phyloP scores from a whole-genome alignment of 2,888 invertebrate genomes.

The Coleophora deauratella region DNA sequence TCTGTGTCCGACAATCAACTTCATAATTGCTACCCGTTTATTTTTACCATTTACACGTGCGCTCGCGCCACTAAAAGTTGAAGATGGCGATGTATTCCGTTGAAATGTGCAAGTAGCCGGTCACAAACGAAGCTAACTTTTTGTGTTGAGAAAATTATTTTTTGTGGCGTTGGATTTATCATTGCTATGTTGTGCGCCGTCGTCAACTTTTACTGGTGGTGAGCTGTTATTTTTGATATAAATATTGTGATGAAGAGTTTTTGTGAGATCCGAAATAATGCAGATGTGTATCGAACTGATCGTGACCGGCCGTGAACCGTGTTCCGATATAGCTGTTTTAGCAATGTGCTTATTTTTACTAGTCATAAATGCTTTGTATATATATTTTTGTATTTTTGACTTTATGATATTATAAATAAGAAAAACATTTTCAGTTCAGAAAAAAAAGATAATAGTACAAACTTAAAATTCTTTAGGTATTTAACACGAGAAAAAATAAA shows the following conservation, averaged over 20 bases:
- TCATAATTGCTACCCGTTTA: slow-evolving; percentile 22
- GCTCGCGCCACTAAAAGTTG: slow-evolving; percentile 31
- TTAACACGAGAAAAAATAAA: slow-evolving; percentile 40
- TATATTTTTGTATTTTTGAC: slow-evolving; percentile 56
- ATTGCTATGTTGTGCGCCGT: slow-evolving; percentile 25
- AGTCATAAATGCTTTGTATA: slow-evolving; percentile 68
- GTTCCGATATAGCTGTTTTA: slow-evolving; percentile 37
- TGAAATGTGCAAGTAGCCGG: slow-evolving; percentile 17
- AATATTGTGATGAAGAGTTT: slow-evolving; percentile 38
- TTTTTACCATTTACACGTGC: slow-evolving; percentile 33
- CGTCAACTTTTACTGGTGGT: slow-evolving; percentile 36
- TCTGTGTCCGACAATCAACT: slow-evolving; percentile 12
- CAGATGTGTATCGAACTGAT: slow-evolving; percentile 44
- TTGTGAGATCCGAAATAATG: slow-evolving; percentile 41
- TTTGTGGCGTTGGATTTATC: slow-evolving; percentile 20
- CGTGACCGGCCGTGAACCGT: slow-evolving; percentile 30
- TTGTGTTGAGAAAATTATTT: slow-evolving; percentile 19
- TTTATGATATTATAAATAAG: slow-evolving; percentile 45
- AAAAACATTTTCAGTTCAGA: slow-evolving; percentile 47
- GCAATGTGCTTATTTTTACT: slow-evolving; percentile 62
- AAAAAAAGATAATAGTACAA: slow-evolving; percentile 29
- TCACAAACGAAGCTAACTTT: slow-evolving; percentile 16
- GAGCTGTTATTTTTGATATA: slow-evolving; percentile 49
- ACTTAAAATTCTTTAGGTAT: slow-evolving; percentile 41
- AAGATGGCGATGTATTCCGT: slow-evolving; percentile 17